Percentiles rank a stretch among this genome's conserved stretches.
phyloP scores from a whole-genome alignment of 2,113 vertebrate genomes.

The Pantherophis guttatus region DNA sequence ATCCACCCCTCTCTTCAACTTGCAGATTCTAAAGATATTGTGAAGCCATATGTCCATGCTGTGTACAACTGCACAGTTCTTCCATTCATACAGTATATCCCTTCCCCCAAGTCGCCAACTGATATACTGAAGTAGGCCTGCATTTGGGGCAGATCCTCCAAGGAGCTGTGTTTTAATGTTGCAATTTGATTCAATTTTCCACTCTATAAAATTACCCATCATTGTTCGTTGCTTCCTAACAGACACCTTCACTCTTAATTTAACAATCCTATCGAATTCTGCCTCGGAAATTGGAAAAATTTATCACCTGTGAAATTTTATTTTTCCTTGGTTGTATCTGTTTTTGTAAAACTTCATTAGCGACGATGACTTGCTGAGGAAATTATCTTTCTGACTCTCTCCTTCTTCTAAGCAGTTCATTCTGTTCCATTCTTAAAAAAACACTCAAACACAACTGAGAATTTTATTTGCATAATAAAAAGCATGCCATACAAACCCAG shows the following conservation, averaged over 20 bases:
- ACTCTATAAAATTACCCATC: constrained; percentile 96
- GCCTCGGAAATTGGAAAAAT: constrained; percentile 91
- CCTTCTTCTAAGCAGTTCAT: constrained; percentile 1
- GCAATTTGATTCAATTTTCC: constrained; percentile 97
- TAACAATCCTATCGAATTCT: constrained; percentile 92
- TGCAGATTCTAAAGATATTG: neutral
- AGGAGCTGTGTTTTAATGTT: constrained; percentile 87
- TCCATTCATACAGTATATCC: constrained; percentile 2
- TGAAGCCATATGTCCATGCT: neutral
- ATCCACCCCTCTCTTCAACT: neutral
- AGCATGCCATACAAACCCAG: constrained; percentile 29
- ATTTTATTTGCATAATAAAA: constrained; percentile 69
- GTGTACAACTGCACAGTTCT: neutral
- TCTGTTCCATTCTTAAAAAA: constrained; percentile 48
- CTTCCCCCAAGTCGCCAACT: constrained; percentile 40
- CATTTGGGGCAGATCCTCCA: constrained; percentile 69
- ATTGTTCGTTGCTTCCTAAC: constrained; percentile 81
- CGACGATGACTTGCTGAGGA: constrained; percentile 84
- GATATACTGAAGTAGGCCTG: constrained; percentile 58
- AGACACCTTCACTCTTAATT: constrained; percentile 92
- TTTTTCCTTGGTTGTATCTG: constrained; percentile 87
- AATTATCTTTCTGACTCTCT: constrained; percentile 71
- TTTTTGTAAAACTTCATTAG: constrained; percentile 90
- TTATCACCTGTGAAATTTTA: constrained; percentile 96
- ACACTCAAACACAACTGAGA: constrained; percentile 60